Evolutionary conservation across 2,797 vertebrate species (phyloP).

Genomic region (Gymnothorax reevesii): DNA sequence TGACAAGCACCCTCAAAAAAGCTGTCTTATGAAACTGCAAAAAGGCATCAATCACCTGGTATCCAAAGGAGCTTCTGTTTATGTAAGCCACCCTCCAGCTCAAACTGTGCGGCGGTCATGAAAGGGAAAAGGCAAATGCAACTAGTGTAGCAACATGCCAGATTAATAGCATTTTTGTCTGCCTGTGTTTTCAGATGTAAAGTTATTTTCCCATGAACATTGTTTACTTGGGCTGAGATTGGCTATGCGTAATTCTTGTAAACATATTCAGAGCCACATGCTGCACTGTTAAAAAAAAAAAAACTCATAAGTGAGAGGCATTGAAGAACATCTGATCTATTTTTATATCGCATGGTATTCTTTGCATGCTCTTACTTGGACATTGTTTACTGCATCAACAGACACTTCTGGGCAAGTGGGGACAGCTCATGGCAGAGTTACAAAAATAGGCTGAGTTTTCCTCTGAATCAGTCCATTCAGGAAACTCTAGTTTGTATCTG

Average conservation of each 20-base stretch:
- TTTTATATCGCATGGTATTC: not conserved
- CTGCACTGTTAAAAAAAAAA: not conserved
- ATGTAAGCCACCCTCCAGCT: slow-evolving; percentile 13
- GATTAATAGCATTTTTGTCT: slow-evolving; percentile 8
- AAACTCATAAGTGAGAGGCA: not conserved
- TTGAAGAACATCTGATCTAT: not conserved
- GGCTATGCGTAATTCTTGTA: not conserved
- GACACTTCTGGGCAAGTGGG: not conserved
- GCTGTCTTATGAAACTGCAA: slow-evolving; percentile 10
- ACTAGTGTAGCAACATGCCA: not conserved
- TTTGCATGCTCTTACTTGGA: not conserved
- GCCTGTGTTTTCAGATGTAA: not conserved
- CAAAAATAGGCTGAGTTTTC: slow-evolving; percentile 1
- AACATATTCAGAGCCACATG: not conserved
- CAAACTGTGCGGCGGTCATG: not conserved
- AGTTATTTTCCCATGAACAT: not conserved
- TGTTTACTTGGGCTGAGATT: not conserved
- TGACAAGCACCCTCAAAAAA: not conserved
- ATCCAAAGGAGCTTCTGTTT: slow-evolving; percentile 13
- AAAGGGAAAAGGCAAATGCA: not conserved
- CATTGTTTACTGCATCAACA: not conserved
- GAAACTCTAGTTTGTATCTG: not conserved
- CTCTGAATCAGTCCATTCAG: not conserved
- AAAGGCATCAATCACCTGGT: slow-evolving; percentile 9
- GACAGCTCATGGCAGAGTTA: not conserved